These are phyloP conservation scores for Cantharis rufa DNA, from an alignment of 2,888 invertebrate species.

Conservation along the genomic window DNA sequence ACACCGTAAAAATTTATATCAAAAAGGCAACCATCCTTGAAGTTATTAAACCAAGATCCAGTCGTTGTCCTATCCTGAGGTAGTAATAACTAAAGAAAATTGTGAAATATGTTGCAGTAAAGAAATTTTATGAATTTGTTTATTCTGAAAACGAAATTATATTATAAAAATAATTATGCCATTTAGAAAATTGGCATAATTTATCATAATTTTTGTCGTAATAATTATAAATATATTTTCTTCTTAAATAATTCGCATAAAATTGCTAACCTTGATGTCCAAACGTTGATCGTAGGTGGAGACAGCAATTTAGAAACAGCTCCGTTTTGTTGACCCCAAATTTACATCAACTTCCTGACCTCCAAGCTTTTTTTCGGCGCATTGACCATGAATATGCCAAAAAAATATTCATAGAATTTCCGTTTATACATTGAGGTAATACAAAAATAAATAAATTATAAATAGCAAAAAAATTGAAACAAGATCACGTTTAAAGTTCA, in stretches of 20 bases:
- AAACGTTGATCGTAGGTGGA: conserved; percentile 20
- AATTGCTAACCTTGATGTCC: background rate
- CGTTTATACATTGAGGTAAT: conserved; percentile 8
- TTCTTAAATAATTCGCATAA: background rate
- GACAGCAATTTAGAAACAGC: conserved; percentile 21
- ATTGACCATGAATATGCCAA: conserved; percentile 26
- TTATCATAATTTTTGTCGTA: background rate
- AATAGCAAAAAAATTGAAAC: background rate
- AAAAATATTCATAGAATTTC: conserved; percentile 24
- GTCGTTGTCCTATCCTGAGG: conserved; percentile 20
- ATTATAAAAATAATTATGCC: background rate
- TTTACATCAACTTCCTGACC: conserved; percentile 26
- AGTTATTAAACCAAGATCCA: conserved; percentile 20
- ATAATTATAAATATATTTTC: background rate
- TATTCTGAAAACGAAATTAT: background rate
- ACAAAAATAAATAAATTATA: background rate
- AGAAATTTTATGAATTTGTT: background rate
- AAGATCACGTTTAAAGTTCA: conserved; percentile 10
- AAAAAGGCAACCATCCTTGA: conserved; percentile 29
- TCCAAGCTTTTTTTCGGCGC: conserved; percentile 20
- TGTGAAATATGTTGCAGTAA: background rate
- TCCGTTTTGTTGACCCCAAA: conserved; percentile 28
- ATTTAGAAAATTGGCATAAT: background rate
- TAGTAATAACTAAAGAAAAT: background rate
- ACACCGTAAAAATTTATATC: conserved; percentile 21